Evolutionary conservation across 2,797 vertebrate genomes (phyloP).

Genomic region (Scolopax rusticola): DNA sequence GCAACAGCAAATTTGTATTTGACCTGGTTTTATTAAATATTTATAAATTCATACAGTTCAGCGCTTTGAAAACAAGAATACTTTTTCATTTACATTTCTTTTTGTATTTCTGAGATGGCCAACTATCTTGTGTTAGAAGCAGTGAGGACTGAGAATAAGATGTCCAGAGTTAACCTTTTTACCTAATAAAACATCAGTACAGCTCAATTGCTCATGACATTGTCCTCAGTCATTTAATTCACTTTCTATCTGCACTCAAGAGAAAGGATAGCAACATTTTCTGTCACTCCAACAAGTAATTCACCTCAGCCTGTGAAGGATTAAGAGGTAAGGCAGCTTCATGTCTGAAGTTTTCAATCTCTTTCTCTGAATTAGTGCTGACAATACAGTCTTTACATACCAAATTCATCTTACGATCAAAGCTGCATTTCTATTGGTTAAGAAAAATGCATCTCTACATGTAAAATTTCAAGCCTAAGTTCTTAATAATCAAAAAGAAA

Average conservation of each 20-base stretch:
- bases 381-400: not conserved
- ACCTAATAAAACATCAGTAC: slow-evolving; percentile 25
- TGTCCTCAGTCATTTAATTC: slow-evolving; percentile 47
- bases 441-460: not conserved
- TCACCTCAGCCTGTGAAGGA: not conserved
- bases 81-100: slow-evolving; percentile 35
- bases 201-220: not conserved
- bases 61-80: slow-evolving; percentile 33
- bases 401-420: not conserved
- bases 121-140: not conserved
- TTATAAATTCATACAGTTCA: slow-evolving; percentile 25
- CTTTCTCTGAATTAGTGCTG: not conserved
- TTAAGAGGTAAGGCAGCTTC: not conserved
- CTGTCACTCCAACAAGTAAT: not conserved
- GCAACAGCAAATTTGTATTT: not conserved
- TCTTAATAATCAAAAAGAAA: not conserved
- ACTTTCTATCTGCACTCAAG: not conserved
- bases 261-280: not conserved
- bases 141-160: not conserved
- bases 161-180: slow-evolving; percentile 34
- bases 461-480: not conserved
- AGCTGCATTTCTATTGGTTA: not conserved
- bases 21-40: slow-evolving; percentile 10
- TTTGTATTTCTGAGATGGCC: not conserved
- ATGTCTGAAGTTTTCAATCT: not conserved